phyloP scores from a whole-genome alignment of 2,113 vertebrate species.

The Brachyhypopomus gauderio region DNA sequence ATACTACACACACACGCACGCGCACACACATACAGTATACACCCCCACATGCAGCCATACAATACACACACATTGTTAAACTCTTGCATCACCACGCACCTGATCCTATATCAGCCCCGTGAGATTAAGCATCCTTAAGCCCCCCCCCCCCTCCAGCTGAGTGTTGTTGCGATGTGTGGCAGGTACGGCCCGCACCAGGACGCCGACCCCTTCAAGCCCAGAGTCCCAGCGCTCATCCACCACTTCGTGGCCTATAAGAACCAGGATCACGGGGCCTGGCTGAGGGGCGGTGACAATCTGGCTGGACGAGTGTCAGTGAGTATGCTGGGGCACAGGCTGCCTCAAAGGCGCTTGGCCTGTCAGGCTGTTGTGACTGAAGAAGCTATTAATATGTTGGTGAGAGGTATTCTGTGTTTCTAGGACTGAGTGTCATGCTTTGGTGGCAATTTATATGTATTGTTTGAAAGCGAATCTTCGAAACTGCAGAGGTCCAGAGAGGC shows the following conservation, averaged over 20 bases:
- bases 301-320: slow-evolving; percentile 96
- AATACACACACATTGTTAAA: too few species aligned
- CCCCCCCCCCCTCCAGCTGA: neutral
- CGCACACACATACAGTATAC: neutral
- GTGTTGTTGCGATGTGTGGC: neutral
- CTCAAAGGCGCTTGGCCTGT: too few species aligned
- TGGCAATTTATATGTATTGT: too few species aligned
- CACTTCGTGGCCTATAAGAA: slow-evolving; percentile 94
- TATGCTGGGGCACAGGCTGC: slow-evolving; percentile 26
- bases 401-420: too few species aligned
- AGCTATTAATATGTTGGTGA: too few species aligned
- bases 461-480: too few species aligned
- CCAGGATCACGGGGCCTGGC: slow-evolving; percentile 96
- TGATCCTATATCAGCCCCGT: too few species aligned
- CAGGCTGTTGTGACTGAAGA: too few species aligned
- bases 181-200: slow-evolving; percentile 95
- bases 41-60: too few species aligned
- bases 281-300: slow-evolving; percentile 96
- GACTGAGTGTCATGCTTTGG: too few species aligned
- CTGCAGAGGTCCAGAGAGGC: too few species aligned
- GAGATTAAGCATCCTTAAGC: neutral
- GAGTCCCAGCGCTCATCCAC: slow-evolving; percentile 89
- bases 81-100: too few species aligned
- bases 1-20: neutral
- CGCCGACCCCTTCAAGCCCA: slow-evolving; percentile 90